Base-by-base conservation (phyloP, 2,888 invertebrate species). In the Troides oblongomaculatus region DNA sequence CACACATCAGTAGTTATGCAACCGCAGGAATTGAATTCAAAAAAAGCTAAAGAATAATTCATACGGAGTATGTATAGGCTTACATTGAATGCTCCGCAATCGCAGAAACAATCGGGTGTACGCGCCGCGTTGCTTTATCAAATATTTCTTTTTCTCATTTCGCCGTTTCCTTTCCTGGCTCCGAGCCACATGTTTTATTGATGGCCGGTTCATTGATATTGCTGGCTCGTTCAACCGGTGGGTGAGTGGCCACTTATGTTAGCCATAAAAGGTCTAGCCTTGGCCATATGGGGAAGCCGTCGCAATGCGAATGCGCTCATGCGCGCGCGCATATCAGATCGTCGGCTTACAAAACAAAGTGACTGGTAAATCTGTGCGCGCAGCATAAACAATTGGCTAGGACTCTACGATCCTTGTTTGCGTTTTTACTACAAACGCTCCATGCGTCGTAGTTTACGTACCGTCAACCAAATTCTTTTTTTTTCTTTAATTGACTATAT, bases 171-270 rank as follows among this genome's bases (percentile, higher is more conserved):
- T 92, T 92, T 91, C 84, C 87, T 89, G 92, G 90, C 89, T 84
- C 79, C 84, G 84, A 85, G 90, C 89, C 90, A 89, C 88, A 92
- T 92, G 92, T 92, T 92, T 92, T 92, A 92, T 92, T 92, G 92
- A 92, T 92, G 88, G 88, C 81, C 86, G 85, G 91, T 92, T 92
- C 92, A 92, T 92, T 92, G 92, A 92, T 92, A 92, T 92, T 88
- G 86, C 86, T 88, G 86, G 84, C 91, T 91, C 91, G 92, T 92
- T 92, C 90, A 90, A 87, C 78, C 81, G 85, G 85, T 86, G 88
- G 92, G 91, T 90, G 92, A 92, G 88, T 92, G 91, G 85, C 91
- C 92, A 92, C 91, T 92, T 92, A 92, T 84, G 87, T 85, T 85
- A 81, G 81, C 92, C 92, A 86, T 92, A 92, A 89, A 92, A 88